Percentiles rank a stretch among this genome's conserved stretches.
Evolutionary conservation across 2,113 vertebrate species (phyloP).

Genomic region (Verasper variegatus): DNA sequence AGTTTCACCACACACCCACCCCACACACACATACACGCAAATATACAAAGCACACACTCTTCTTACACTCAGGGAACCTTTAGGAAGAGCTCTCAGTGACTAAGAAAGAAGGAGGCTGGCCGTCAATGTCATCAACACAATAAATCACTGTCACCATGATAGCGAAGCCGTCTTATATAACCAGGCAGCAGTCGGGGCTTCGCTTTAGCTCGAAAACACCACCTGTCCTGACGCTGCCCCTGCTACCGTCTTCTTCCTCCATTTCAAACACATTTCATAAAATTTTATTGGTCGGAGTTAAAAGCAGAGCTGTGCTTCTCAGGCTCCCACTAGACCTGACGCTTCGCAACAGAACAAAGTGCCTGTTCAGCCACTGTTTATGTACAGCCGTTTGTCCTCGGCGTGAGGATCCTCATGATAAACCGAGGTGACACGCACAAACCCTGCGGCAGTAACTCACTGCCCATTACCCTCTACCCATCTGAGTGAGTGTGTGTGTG

Average conservation of each 20-base stretch:
- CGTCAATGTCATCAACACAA: constrained; percentile 51
- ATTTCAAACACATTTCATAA: constrained; percentile 67
- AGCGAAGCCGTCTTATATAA: constrained; percentile 47
- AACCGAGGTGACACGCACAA: constrained; percentile 65
- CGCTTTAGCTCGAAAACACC: constrained; percentile 16
- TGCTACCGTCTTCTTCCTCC: constrained; percentile 37
- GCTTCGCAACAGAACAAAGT: constrained; percentile 54
- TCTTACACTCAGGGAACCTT: constrained; percentile 28
- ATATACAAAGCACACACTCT: constrained; percentile 19
- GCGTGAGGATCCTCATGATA: constrained; percentile 65
- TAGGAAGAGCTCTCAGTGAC: constrained; percentile 24
- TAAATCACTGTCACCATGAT: constrained; percentile 46
- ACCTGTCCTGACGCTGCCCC: constrained; percentile 41
- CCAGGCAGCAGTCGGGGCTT: constrained; percentile 25
- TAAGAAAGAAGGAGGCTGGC: constrained; percentile 38
- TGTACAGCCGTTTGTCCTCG: constrained; percentile 66
- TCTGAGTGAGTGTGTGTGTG: constrained; percentile 24
- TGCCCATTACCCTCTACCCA: constrained; percentile 56
- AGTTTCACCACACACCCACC: neutral
- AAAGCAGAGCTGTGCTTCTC: constrained; percentile 44
- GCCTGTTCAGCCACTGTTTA: constrained; percentile 61
- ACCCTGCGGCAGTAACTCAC: constrained; percentile 65
- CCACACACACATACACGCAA: neutral
- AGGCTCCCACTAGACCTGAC: constrained; percentile 43
- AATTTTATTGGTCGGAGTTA: constrained; percentile 59